Conservation (phyloP, 2,113 vertebrate species). For the Sander lucioperca region DNA sequence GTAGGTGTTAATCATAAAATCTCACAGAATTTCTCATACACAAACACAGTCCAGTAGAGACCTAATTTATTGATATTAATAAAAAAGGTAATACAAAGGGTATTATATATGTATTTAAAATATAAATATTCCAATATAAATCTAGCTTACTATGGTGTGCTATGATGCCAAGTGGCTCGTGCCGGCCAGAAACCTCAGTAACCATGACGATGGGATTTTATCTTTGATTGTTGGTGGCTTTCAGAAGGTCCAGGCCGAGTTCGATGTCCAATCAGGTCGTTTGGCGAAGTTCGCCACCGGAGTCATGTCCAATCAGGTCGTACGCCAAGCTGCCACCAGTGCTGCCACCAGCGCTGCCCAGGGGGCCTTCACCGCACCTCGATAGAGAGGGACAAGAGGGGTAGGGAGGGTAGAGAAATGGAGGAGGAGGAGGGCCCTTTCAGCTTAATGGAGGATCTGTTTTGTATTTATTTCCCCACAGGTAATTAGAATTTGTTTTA, state of each 20-base stretch:
- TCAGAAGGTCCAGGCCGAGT: constrained; percentile 95
- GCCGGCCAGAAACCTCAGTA: no score
- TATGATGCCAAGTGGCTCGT: no score
- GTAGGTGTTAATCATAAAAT: no score
- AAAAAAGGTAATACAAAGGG: no score
- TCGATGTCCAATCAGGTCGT: constrained; percentile 81
- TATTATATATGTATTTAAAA: no score
- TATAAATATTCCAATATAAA: no score
- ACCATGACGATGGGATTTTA: no score
- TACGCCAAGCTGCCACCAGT: constrained; percentile 89
- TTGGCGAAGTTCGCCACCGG: constrained; percentile 88
- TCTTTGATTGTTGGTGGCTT: constrained; percentile 78
- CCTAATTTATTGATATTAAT: no score
- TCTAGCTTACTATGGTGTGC: no score
- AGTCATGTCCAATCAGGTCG: constrained; percentile 93
- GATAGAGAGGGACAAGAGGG: constrained; percentile 33
- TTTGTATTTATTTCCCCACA: constrained; percentile 51
- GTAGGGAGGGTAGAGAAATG: constrained; percentile 4
- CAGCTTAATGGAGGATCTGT: constrained; percentile 36
- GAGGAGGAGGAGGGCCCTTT: neutral
- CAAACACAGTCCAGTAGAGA: no score
- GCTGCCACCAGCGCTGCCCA: constrained; percentile 86
- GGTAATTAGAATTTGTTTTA: constrained; percentile 44
- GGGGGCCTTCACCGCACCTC: constrained; percentile 86
- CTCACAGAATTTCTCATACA: no score